Conservation (phyloP, 2,797 vertebrate species). For the Euthynnus affinis region DNA sequence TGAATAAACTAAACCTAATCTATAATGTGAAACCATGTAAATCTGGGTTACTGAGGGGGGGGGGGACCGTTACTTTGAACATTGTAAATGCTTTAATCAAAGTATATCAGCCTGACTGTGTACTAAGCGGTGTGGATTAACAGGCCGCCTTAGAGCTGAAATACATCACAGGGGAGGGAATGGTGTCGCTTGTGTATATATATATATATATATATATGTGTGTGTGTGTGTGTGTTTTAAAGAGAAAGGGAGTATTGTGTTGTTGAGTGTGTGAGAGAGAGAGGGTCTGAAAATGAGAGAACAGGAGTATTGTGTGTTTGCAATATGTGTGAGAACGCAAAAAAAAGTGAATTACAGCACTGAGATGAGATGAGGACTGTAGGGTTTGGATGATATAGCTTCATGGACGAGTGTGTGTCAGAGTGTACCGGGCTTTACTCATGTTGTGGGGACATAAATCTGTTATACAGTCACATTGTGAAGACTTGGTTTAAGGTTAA, state of each 20-base stretch:
- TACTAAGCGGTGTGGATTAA: neutral
- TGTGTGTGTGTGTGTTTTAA: neutral
- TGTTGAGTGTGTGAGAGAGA: neutral
- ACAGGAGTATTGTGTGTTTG: conserved; percentile 7
- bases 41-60: conserved; percentile 13
- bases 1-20: conserved; percentile 4
- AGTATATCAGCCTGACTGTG: conserved; percentile 13
- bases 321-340: neutral
- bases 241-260: conserved; percentile 22
- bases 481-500: too few relatives aligned
- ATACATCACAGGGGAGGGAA: conserved; percentile 9
- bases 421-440: neutral
- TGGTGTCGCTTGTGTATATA: too few relatives aligned
- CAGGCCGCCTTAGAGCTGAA: conserved; percentile 5
- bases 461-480: too few relatives aligned
- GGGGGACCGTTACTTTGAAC: conserved; percentile 19
- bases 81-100: conserved; percentile 23
- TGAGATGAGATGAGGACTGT: neutral
- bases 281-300: conserved; percentile 3
- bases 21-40: conserved; percentile 2
- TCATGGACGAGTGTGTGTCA: neutral
- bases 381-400: neutral
- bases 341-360: neutral
- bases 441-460: too few relatives aligned
- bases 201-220: too few relatives aligned